Evolutionary conservation across 2,888 invertebrate species (phyloP).

Genomic region (Amiota communis): DNA sequence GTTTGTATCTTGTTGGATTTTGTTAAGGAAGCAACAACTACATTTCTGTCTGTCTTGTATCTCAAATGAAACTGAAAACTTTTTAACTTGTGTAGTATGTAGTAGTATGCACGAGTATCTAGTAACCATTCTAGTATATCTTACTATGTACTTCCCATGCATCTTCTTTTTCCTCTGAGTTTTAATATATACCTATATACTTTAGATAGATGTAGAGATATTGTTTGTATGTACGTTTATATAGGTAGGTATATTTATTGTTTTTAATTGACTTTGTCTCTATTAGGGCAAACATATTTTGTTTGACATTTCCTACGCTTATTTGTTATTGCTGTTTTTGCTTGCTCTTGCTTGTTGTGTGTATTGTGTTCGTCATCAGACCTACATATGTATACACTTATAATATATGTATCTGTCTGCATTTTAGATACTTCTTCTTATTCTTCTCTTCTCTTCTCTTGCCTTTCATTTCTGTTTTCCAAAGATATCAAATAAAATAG

Average conservation of each 20-base stretch:
- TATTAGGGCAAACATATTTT: conserved; percentile 21
- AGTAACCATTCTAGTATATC: too few species aligned
- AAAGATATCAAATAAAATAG: too few species aligned
- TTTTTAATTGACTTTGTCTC: conserved; percentile 21
- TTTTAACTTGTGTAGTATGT: not conserved
- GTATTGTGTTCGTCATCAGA: not conserved
- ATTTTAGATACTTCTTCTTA: too few species aligned
- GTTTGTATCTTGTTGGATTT: too few species aligned
- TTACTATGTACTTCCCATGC: too few species aligned
- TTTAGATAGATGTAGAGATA: too few species aligned
- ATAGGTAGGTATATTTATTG: not conserved
- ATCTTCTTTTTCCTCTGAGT: too few species aligned
- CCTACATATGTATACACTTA: not conserved
- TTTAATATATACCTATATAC: too few species aligned
- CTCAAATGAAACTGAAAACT: conserved; percentile 17
- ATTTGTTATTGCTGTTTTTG: not conserved
- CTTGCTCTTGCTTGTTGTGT: not conserved
- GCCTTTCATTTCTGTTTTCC: too few species aligned
- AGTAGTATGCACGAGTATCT: too few species aligned
- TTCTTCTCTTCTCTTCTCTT: not conserved
- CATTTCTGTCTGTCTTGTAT: not conserved
- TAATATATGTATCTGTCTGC: not conserved
- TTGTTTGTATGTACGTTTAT: too few species aligned
- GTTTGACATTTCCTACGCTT: conserved; percentile 24
- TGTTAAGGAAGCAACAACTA: conserved; percentile 5